Conservation (phyloP, 2,797 vertebrate genomes). For the Phataginus tetradactyla region DNA sequence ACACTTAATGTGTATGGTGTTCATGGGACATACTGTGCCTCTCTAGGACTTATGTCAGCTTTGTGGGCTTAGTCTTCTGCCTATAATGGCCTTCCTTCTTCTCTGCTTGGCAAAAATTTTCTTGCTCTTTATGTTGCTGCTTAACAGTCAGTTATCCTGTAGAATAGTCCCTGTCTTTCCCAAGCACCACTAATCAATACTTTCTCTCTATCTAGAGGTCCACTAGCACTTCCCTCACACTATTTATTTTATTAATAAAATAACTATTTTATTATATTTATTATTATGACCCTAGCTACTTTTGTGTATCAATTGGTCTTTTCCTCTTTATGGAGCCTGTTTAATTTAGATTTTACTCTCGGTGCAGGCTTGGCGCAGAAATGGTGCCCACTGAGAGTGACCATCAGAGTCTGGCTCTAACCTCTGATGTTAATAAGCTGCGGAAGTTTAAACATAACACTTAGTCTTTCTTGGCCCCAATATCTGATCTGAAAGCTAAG, state of each 20-base stretch:
- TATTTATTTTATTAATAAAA: neutral
- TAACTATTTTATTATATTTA: no score
- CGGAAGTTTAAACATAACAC: neutral
- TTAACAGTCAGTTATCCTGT: neutral
- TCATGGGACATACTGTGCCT: neutral
- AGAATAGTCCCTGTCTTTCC: neutral
- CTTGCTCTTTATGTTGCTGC: neutral
- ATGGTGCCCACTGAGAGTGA: neutral
- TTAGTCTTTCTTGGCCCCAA: neutral
- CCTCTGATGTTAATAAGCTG: neutral
- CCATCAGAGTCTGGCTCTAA: neutral
- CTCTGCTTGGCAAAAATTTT: neutral
- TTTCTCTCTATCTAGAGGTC: neutral
- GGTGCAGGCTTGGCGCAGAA: neutral
- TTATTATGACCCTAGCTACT: no score
- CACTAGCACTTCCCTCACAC: neutral
- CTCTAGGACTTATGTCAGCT: neutral
- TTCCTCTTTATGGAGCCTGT: neutral
- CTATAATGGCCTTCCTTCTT: neutral
- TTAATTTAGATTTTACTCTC: neutral
- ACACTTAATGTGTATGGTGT: neutral
- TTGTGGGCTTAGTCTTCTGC: neutral
- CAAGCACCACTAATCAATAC: neutral
- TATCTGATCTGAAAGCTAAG: neutral
- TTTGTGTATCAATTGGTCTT: no score